phyloP scores from a whole-genome alignment of 2,797 vertebrate genomes.

The Myotis vivesi region DNA sequence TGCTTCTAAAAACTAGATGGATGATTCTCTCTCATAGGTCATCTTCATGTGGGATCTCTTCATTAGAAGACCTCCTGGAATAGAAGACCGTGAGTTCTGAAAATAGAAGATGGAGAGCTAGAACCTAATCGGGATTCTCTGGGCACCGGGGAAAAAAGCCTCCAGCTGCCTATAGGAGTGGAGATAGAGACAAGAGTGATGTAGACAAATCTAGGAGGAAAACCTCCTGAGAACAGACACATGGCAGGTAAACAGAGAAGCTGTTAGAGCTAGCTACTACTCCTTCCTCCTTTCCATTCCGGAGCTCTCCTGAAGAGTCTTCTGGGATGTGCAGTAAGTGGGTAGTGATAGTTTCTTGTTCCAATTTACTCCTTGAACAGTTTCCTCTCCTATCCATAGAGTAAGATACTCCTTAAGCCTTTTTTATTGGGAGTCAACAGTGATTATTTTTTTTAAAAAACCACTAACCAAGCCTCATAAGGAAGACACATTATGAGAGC shows the following conservation, averaged over 20 bases:
- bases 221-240: background rate
- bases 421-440: slow-evolving; percentile 1
- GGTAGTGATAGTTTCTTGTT: background rate
- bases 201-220: background rate
- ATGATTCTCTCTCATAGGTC: background rate
- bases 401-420: background rate
- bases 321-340: background rate
- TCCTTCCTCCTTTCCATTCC: background rate
- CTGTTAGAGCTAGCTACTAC: background rate
- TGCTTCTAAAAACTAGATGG: background rate
- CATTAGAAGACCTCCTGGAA: background rate
- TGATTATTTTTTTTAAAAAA: background rate
- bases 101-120: background rate
- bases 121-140: background rate
- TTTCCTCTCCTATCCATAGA: background rate
- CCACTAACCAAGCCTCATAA: background rate
- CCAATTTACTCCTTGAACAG: background rate
- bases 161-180: background rate
- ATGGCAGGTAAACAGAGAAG: background rate
- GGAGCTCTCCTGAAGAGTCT: background rate
- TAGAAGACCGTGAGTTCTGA: background rate
- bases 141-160: background rate
- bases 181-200: background rate
- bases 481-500: background rate
- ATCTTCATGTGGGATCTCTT: background rate